Evolutionary conservation across 2,113 vertebrate genomes (phyloP).

Genomic region (Pelecanoides urinatrix): DNA sequence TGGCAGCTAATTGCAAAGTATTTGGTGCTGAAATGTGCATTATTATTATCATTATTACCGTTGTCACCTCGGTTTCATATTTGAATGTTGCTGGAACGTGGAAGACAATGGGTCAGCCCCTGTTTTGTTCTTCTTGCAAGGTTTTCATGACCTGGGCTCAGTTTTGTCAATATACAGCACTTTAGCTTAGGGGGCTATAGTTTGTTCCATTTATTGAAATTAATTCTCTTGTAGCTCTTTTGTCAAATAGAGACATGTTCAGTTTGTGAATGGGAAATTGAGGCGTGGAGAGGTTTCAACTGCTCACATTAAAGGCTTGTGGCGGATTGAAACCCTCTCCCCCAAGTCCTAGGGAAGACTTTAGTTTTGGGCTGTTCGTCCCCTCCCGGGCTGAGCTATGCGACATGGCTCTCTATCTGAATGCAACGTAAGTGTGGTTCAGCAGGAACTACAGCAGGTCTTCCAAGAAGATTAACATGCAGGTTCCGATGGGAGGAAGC

Average conservation of each 20-base stretch:
- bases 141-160: background rate
- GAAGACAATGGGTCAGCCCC: background rate
- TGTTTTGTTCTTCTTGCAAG: background rate
- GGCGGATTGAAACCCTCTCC: background rate
- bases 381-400: background rate
- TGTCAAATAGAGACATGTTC: background rate
- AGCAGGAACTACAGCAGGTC: background rate
- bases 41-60: background rate
- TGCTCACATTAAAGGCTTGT: background rate
- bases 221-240: background rate
- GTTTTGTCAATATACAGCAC: background rate
- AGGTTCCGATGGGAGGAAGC: background rate
- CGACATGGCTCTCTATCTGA: background rate
- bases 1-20: background rate
- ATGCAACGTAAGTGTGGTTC: background rate
- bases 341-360: background rate
- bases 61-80: background rate
- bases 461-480: background rate
- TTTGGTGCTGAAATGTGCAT: background rate
- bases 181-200: background rate
- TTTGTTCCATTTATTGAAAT: background rate
- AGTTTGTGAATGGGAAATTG: accelerated
- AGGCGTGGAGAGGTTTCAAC: background rate
- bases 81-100: background rate
- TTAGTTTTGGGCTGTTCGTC: background rate